phyloP scores from a whole-genome alignment of 2,113 vertebrate genomes.

The Cyphomyrus plagiostoma region DNA sequence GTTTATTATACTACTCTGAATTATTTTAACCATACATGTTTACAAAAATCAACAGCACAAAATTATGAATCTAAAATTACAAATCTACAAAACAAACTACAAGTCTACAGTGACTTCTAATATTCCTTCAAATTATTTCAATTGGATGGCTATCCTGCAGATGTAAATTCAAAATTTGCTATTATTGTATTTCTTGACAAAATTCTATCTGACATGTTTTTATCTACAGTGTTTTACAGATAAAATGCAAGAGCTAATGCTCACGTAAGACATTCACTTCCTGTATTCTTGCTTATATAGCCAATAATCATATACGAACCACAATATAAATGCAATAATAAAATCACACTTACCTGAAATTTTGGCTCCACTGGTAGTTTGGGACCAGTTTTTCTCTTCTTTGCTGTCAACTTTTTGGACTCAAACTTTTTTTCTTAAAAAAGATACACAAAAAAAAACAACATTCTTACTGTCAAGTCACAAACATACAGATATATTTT shows the following conservation, averaged over 20 bases:
- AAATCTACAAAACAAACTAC: not conserved
- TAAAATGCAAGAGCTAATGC: not conserved
- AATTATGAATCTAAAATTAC: too few relatives aligned
- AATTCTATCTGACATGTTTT: not conserved
- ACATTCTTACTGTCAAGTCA: not conserved
- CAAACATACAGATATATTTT: not conserved
- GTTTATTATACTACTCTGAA: not conserved
- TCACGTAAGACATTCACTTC: not conserved
- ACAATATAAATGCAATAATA: not conserved
- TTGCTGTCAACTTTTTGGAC: constrained; percentile 66
- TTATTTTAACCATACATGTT: not conserved
- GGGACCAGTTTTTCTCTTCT: constrained; percentile 66
- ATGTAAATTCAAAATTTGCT: not conserved
- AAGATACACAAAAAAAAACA: not conserved
- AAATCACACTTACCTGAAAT: constrained; percentile 72
- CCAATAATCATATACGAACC: not conserved
- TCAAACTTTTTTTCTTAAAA: constrained; percentile 73
- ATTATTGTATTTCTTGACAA: too few relatives aligned
- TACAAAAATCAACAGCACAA: not conserved
- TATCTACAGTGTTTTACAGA: not conserved
- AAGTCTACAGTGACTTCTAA: not conserved
- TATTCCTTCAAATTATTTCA: not conserved
- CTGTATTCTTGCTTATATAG: not conserved
- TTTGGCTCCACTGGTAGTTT: constrained; percentile 66
- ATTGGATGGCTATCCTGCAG: too few relatives aligned